Base-by-base conservation (phyloP, 2,113 vertebrate species). In the Odobenus rosmarus region DNA sequence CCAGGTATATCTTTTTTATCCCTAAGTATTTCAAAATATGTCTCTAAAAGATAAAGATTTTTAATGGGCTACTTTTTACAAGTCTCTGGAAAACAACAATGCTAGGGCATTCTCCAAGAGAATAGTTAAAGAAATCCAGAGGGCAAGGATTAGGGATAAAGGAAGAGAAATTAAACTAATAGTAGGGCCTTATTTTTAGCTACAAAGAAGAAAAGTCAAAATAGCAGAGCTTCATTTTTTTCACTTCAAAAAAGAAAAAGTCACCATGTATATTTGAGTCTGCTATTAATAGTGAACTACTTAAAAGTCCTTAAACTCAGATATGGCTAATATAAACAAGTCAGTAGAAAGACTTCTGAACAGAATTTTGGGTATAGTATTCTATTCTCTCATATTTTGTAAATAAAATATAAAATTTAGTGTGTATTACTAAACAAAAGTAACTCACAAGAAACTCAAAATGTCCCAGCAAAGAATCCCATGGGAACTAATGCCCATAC, bases 21-120 rank as follows among this genome's bases (percentile, higher is more conserved):
- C 55, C 96, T 77, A 94, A 94, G n/a, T 61, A 91, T 93, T 90
- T 85, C 23, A 88, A 93, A 95, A 93, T 59, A 88, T 15, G 81
- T 21, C 31, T 93, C 39, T 92, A 71, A 96, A 97, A 82, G 36
- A 94, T 61, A 88, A 55, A 1, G 2, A 28, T 18, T 64, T 94
- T 79, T 64, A 85, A 69, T n/a, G 24, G 21, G 49, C 3, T 62
- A 9, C 64, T 95, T 97, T 83, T 80, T n/a, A n/a, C 69, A 95
- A 80, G 62, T 59, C 16, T 64, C 33, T 92, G 71, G 23, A 61
- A 96, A 94, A 57, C 61, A 31, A 46, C 69, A 88, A 84, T 42
- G 55, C 26, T 88, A 93, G 77, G 69, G 53, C 55, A 53, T 61
- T 93, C 82, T 91, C 57, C 11, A 69, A 93, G 28, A n/a, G 51